phyloP scores from a whole-genome alignment of 1,140 invertebrate species.

The Trinorchestia longiramus region DNA sequence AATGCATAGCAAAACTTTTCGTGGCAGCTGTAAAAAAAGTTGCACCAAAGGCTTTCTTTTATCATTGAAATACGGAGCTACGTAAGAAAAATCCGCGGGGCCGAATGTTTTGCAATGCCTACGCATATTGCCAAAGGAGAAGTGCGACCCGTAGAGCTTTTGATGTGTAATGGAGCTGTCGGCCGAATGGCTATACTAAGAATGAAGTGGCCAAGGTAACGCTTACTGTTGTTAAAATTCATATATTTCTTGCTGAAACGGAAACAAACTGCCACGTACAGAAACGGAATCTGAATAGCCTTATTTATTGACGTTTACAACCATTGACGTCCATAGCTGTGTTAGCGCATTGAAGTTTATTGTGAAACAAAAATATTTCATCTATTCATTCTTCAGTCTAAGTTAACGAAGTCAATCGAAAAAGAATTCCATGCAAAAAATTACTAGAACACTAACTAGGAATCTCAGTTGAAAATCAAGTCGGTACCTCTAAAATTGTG shows the following conservation, averaged over 20 bases:
- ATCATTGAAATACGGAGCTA: neutral
- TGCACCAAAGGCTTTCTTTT: neutral
- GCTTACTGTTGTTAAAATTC: conserved; percentile 33
- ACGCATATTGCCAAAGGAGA: conserved; percentile 10
- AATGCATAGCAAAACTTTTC: neutral
- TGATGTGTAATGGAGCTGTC: conserved; percentile 42
- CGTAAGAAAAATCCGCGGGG: neutral
- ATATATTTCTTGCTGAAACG: neutral
- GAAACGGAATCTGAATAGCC: neutral
- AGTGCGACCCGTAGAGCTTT: conserved; percentile 11
- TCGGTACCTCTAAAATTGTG: neutral
- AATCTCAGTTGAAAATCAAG: neutral
- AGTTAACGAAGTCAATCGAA: neutral
- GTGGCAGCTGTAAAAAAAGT: neutral
- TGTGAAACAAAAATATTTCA: neutral
- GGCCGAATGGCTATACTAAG: neutral
- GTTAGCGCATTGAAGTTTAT: neutral
- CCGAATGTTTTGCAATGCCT: neutral
- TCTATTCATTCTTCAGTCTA: neutral
- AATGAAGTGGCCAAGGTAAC: conserved; percentile 9
- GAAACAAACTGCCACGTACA: neutral
- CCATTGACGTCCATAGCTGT: neutral
- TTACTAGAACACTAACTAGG: neutral
- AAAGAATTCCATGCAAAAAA: neutral
- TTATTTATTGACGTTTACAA: neutral